A percentile compares a stretch with the other conserved stretches of the same genome.
phyloP scores from a whole-genome alignment of 2,113 vertebrate genomes.

The Leiothrix lutea region DNA sequence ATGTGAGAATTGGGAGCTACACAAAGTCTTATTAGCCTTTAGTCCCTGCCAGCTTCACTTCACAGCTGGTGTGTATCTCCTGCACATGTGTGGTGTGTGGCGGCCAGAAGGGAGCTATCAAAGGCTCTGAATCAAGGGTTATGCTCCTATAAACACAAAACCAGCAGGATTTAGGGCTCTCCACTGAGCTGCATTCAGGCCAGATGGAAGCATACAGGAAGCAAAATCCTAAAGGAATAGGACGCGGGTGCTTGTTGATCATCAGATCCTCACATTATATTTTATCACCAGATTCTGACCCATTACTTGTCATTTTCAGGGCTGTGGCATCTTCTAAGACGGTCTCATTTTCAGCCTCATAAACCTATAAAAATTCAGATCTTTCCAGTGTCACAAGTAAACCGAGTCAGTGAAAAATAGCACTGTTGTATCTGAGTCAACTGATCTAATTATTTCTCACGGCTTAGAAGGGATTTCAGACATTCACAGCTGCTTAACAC shows the following conservation, averaged over 20 bases:
- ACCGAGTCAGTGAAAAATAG: background rate
- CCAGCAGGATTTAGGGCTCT: background rate
- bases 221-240: background rate
- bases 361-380: background rate
- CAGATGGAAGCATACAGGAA: background rate
- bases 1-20: background rate
- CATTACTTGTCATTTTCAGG: background rate
- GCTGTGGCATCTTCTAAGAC: background rate
- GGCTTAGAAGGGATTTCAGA: conserved; percentile 8
- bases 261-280: background rate
- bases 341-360: background rate
- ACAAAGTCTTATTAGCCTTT: background rate
- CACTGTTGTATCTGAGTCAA: background rate
- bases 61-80: background rate
- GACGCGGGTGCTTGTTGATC: background rate
- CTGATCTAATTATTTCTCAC: conserved; percentile 14
- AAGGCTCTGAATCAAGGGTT: background rate
- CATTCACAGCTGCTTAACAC: background rate
- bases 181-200: background rate
- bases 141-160: background rate
- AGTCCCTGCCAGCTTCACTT: background rate
- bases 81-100: background rate
- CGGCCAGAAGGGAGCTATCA: background rate
- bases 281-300: background rate
- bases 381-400: background rate